Percentiles rank a stretch among this genome's conserved stretches.
These are phyloP conservation scores for Tetragnatha versicolor DNA, from an alignment of 1,140 invertebrate species.

Conservation along the genomic window DNA sequence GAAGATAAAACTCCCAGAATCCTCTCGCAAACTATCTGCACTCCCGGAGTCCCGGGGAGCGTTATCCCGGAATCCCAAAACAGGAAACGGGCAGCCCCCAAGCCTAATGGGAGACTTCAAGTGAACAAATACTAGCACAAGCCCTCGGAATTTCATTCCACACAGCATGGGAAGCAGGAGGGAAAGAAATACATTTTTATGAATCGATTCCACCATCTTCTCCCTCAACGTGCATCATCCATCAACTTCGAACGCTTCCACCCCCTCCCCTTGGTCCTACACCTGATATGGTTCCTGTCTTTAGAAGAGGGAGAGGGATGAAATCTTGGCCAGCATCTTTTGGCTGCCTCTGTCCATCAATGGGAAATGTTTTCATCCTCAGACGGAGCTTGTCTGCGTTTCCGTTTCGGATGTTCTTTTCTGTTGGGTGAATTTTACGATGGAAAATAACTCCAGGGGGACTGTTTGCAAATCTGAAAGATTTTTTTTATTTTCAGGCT, in stretches of 20 bases:
- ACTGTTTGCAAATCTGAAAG: slow-evolving; percentile 32
- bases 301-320: background rate
- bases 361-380: slow-evolving; percentile 48
- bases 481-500: no score
- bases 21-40: no score
- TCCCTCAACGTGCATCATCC: background rate
- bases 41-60: no score
- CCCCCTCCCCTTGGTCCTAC: slow-evolving; percentile 4
- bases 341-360: slow-evolving; percentile 49
- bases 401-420: slow-evolving; percentile 37
- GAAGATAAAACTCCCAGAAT: no score
- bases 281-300: slow-evolving; percentile 37
- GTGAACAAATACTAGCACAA: no score
- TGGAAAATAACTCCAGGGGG: slow-evolving; percentile 25
- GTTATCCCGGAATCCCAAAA: no score
- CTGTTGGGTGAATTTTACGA: slow-evolving; percentile 25
- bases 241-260: slow-evolving; percentile 22
- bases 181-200: slow-evolving; percentile 49
- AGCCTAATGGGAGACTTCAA: no score
- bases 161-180: background rate
- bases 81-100: no score
- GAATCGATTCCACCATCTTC: slow-evolving; percentile 45
- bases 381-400: slow-evolving; percentile 44
- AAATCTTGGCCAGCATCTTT: slow-evolving; percentile 53
- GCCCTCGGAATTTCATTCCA: slow-evolving; percentile 35